phyloP scores from a whole-genome alignment of 2,797 vertebrate genomes.

The Parotocinclus haroldoi region DNA sequence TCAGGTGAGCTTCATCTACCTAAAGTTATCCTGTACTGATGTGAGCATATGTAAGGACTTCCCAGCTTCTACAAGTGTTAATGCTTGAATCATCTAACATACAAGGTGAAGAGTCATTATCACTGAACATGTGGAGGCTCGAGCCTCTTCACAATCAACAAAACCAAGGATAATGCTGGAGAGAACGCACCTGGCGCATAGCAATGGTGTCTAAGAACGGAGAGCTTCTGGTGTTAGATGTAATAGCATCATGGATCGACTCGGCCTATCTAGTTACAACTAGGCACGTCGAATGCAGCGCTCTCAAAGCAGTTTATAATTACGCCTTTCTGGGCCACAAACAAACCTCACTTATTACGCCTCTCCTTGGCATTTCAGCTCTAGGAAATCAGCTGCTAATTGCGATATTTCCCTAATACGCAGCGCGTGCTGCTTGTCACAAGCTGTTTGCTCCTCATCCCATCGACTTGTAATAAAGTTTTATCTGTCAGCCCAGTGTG shows the following conservation, averaged over 20 bases:
- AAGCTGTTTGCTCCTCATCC: slow-evolving; percentile 58
- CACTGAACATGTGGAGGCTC: slow-evolving; percentile 33
- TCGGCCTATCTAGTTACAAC: slow-evolving; percentile 66
- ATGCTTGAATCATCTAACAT: not conserved
- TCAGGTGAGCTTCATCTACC: slow-evolving; percentile 10
- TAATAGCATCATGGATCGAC: slow-evolving; percentile 71
- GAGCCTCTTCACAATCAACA: slow-evolving; percentile 43
- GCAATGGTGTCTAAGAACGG: slow-evolving; percentile 44
- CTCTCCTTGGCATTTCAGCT: slow-evolving; percentile 51
- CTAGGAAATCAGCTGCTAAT: slow-evolving; percentile 62
- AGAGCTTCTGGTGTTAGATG: slow-evolving; percentile 59
- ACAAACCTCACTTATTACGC: slow-evolving; percentile 66
- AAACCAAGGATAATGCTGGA: slow-evolving; percentile 50
- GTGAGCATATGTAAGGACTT: not conserved
- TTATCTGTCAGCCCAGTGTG: slow-evolving; percentile 61
- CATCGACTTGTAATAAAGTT: slow-evolving; percentile 66
- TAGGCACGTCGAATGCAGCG: slow-evolving; percentile 59
- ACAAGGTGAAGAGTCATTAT: slow-evolving; percentile 17
- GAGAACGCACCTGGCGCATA: slow-evolving; percentile 57
- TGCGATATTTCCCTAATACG: slow-evolving; percentile 64
- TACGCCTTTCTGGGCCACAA: slow-evolving; percentile 65
- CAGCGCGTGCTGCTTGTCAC: slow-evolving; percentile 51
- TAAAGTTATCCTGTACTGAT: not conserved
- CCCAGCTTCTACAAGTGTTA: not conserved
- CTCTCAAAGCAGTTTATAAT: slow-evolving; percentile 66